A percentile compares a stretch with the other conserved stretches of the same genome.
Evolutionary conservation across 2,888 invertebrate species (phyloP).

Genomic region (Vannuccia rotundouncinata): DNA sequence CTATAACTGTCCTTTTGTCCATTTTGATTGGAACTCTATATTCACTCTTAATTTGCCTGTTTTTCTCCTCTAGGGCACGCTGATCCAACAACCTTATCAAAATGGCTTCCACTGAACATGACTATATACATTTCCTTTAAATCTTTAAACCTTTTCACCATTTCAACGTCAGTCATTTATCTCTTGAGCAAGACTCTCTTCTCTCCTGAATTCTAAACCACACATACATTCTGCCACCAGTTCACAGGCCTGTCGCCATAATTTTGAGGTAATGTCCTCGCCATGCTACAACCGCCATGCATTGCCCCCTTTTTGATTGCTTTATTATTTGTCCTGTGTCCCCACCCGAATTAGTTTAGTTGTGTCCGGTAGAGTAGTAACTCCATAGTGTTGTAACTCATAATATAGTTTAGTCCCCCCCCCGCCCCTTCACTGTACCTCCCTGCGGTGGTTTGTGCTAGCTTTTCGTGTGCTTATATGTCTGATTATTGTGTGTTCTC

Average conservation of each 20-base stretch:
- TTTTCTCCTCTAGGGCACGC: slow-evolving; percentile 21
- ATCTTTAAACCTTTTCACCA: background rate
- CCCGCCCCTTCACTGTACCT: no score
- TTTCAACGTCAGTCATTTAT: no score
- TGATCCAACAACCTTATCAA: slow-evolving; percentile 21
- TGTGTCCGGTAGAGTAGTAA: no score
- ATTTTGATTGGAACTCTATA: background rate
- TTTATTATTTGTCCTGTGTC: background rate
- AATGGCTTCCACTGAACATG: slow-evolving; percentile 18
- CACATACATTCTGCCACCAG: background rate
- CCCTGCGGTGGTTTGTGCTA: no score
- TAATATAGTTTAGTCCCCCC: no score
- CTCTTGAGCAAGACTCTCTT: background rate
- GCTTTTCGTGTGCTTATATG: no score
- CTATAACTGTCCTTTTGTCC: background rate
- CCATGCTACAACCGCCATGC: no score
- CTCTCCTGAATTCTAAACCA: background rate
- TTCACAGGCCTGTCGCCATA: slow-evolving; percentile 17
- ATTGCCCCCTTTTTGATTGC: background rate
- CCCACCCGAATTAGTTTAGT: no score
- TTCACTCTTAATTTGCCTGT: slow-evolving; percentile 7
- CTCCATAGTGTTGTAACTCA: no score
- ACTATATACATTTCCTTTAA: background rate
- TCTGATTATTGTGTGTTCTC: no score
- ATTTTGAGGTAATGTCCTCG: slow-evolving; percentile 23